Evolutionary conservation across 1,140 invertebrate genomes (phyloP).

Genomic region (Mizuhopecten yessoensis): DNA sequence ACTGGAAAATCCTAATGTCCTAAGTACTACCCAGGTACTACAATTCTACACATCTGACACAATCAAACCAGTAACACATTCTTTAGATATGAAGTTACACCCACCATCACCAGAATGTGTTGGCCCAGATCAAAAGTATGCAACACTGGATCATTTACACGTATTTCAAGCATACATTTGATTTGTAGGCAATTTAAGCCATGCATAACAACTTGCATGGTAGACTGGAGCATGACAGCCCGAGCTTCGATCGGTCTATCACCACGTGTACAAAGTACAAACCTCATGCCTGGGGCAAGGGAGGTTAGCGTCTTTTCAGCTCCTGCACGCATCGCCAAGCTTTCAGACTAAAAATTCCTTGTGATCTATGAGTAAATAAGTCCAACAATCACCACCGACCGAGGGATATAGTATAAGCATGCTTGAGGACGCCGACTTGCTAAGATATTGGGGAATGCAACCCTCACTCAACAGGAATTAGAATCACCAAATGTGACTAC

Average conservation of each 20-base stretch:
- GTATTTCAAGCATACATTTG: background rate
- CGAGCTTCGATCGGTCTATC: background rate
- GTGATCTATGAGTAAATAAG: background rate
- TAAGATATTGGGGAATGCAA: background rate
- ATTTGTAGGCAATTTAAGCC: background rate
- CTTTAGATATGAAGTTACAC: no score
- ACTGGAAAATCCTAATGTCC: no score
- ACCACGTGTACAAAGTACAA: conserved; percentile 2
- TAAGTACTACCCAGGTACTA: no score
- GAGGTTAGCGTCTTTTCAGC: conserved; percentile 30
- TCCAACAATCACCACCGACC: background rate
- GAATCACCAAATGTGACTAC: no score
- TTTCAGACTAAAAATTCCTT: conserved; percentile 1
- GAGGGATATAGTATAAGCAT: background rate
- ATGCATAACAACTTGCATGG: background rate
- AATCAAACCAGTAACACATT: no score
- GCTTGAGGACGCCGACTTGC: background rate
- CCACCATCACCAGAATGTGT: no score
- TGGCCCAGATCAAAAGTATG: no score
- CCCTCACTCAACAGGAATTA: no score
- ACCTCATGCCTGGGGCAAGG: background rate
- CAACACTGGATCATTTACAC: no score
- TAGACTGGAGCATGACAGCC: background rate
- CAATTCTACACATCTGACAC: no score
- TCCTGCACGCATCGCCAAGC: conserved; percentile 1